Base-by-base conservation (phyloP, 2,888 invertebrate species). In the Phortica magna region DNA sequence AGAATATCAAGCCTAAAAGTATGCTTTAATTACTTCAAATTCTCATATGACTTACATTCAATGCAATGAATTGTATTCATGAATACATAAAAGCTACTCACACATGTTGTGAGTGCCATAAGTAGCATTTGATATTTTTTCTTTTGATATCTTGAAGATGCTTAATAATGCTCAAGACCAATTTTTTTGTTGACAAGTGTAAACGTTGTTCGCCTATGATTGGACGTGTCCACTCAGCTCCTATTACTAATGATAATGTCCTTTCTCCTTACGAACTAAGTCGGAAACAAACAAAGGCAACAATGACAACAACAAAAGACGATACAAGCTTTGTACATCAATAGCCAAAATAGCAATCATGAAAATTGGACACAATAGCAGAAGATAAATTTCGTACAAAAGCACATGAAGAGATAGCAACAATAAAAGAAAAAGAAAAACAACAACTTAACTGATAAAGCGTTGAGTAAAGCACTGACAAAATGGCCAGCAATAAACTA, bases 281-380 rank as follows among this genome's bases (percentile, higher is more conserved):
- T 76, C 81, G 81, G 76, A 81, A 82, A 75, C 78, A 76, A 76
- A 67, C 42, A 55, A 71, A 7, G 7, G 64, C 72, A 71, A 75
- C 77, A 76, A 70, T 73, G 78, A 73, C 64, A 65, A 31, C 48
- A 74, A 73, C 76, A 71, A 71, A 22, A 75, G 39, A 59, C 64
- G 31, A 43, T n/a, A 53, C 17, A 31, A 70, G 53, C 65, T 67
- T 65, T 70, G 74, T 76, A 81, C 82, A 83, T 83, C 83, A 81
- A 77, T 70, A 74, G 39, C 73, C 39, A 61, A 42, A 74, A 74
- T 74, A 80, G 82, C 83, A 84, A 84, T 84, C 84, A 84, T 84
- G 83, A 81, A 84, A 84, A 84, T 84, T 84, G 84, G 77, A 82
- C 81, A 83, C 76, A 72, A 76, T 76, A 79, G 73, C 78, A 65